These are phyloP conservation scores for Tragelaphus scriptus DNA, from an alignment of 2,113 vertebrate species.

Conservation along the genomic window DNA sequence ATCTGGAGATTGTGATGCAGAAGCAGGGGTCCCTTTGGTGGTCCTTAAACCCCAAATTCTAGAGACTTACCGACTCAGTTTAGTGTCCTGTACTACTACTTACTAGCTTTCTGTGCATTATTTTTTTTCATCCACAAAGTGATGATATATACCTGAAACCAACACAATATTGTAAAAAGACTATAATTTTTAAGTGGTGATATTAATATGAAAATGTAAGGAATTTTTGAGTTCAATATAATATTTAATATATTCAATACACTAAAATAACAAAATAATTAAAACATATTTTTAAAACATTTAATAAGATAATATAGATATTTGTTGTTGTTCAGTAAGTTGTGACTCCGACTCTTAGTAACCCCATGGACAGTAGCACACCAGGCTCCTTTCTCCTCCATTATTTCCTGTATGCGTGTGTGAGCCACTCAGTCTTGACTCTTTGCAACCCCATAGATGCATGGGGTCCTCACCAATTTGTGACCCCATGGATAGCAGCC, in stretches of 20 bases:
- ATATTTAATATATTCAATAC: neutral
- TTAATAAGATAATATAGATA: neutral
- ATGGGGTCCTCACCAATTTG: neutral
- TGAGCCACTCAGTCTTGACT: neutral
- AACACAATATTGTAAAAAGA: neutral
- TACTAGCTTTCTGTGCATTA: neutral
- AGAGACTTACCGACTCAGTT: neutral
- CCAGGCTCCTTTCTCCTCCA: neutral
- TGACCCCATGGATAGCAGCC: neutral
- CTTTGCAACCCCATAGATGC: neutral
- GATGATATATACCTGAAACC: neutral
- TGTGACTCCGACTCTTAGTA: neutral
- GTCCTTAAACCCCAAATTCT: neutral
- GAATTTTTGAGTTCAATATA: neutral
- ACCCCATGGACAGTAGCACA: neutral
- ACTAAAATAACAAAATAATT: neutral
- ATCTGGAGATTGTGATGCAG: neutral
- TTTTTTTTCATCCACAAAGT: neutral
- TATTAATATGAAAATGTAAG: neutral
- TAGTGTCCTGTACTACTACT: neutral
- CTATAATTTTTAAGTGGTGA: neutral
- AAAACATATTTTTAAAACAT: neutral
- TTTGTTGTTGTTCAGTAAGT: neutral
- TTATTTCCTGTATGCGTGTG: neutral
- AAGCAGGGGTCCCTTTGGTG: neutral